phyloP scores from a whole-genome alignment of 2,113 vertebrate species.

The Cariama cristata region DNA sequence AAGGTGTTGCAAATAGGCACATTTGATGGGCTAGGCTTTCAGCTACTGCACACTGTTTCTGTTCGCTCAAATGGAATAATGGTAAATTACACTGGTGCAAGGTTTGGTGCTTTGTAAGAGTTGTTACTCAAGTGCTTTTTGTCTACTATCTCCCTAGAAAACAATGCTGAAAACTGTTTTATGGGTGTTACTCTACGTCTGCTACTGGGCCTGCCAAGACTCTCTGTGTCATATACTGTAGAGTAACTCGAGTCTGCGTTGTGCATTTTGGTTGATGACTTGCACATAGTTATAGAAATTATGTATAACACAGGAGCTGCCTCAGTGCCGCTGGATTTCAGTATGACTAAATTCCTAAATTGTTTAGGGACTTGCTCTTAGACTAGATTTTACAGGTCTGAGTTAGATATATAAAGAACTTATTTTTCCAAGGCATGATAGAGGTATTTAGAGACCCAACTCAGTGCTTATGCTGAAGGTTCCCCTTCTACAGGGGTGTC shows the following conservation, averaged over 20 bases:
- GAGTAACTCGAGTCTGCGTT: not conserved
- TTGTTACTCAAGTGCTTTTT: not conserved
- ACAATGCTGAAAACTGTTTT: not conserved
- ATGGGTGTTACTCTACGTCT: rapidly evolving
- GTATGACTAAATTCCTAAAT: rapidly evolving
- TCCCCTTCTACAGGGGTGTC: not conserved
- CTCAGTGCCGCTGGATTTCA: not conserved
- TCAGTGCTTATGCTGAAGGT: not conserved
- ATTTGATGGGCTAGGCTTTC: not conserved
- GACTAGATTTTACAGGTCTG: not conserved
- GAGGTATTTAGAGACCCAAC: not conserved
- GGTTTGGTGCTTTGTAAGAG: not conserved
- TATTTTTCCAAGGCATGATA: not conserved
- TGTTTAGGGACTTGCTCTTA: not conserved
- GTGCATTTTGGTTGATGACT: rapidly evolving
- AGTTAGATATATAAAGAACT: not conserved
- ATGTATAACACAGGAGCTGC: rapidly evolving
- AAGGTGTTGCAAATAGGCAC: not conserved
- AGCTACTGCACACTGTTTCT: not conserved
- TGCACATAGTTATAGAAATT: rapidly evolving
- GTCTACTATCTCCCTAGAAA: not conserved
- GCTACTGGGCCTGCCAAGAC: rapidly evolving
- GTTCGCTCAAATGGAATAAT: not conserved
- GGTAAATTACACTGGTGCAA: not conserved
- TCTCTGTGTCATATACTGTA: rapidly evolving